Evolutionary conservation across 2,888 invertebrate genomes (phyloP).

Genomic region (Andricus curvator): DNA sequence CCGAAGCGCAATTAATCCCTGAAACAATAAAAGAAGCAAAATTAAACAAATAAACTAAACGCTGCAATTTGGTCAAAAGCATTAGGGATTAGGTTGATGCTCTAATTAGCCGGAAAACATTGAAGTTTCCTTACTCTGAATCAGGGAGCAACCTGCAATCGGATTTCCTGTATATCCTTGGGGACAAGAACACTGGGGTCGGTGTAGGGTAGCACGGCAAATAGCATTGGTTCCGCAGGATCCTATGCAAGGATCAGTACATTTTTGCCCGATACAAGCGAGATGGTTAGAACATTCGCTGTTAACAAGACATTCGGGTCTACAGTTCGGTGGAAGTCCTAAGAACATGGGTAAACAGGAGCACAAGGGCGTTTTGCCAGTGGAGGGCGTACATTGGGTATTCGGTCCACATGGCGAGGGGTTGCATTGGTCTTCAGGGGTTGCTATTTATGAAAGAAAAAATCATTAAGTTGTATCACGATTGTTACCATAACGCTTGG

Average conservation of each 20-base stretch:
- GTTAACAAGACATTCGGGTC: constrained; percentile 87
- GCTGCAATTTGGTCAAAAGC: neutral
- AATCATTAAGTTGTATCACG: constrained; percentile 3
- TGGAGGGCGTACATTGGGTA: constrained; percentile 66
- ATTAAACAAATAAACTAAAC: constrained; percentile 28
- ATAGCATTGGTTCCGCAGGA: constrained; percentile 82
- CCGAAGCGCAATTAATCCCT: constrained; percentile 30
- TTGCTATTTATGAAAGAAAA: constrained; percentile 42
- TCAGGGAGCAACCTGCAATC: constrained; percentile 81
- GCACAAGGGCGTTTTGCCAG: constrained; percentile 81
- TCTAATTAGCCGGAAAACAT: constrained; percentile 20
- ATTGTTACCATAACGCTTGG: neutral
- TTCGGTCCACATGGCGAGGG: constrained; percentile 83
- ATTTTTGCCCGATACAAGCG: constrained; percentile 84
- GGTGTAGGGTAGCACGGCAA: constrained; percentile 84
- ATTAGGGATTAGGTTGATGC: constrained; percentile 16
- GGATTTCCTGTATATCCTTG: constrained; percentile 85
- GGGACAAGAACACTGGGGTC: constrained; percentile 83
- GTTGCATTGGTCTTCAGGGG: constrained; percentile 64
- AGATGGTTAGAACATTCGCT: constrained; percentile 83
- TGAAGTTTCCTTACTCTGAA: constrained; percentile 51
- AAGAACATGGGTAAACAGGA: constrained; percentile 84
- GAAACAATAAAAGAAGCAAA: constrained; percentile 19
- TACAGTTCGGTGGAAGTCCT: constrained; percentile 88
- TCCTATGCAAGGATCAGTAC: constrained; percentile 84